Evolutionary conservation across 2,113 vertebrate species (phyloP), one percentile per base, ranked within the genome.

Genomic region (Emydura subglobosa): DNA sequence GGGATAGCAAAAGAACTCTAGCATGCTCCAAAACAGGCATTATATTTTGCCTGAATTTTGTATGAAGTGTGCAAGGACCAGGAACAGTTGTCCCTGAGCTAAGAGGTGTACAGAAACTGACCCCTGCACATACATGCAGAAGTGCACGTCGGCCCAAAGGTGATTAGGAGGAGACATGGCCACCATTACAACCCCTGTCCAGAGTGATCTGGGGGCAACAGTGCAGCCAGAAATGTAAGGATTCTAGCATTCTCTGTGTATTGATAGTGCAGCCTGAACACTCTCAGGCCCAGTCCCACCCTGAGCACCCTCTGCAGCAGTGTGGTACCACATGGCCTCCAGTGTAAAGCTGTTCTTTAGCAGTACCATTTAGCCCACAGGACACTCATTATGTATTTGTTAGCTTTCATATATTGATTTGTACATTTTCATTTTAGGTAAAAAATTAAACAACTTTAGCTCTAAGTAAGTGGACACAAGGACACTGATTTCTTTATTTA

Each of bases 271-370:
- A 10, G 27, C 25, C 86, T 59, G n/a, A 24, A 10, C 14, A 10
- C 3, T 2, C 12, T 47, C 57, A 34, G 16, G 10, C 27, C 57
- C 57, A 59, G 27, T 29, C 10, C 29, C 24, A 11, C 19, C 44
- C 39, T 27, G 10, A 2, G 16, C 17, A 19, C 19, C 4, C 25
- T 79, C 78, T 42, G 72, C n/a, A 72, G 50, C 0, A 2, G 24
- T 12, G n/a, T 13, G 4, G 31, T 25, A 88, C 57, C 57, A 79
- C 51, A 72, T 39, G 92, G n/a, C 82, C 57, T 54, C 53, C 6
- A 0, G 27, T 53, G 39, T 24, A 39, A 1, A 13, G 3, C 4
- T 80, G 42, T 21, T 10, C 4, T 89, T 61, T 16, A 50, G 44
- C 34, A 47, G 24, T 21, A 31, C 31, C 61, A 22, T 42, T 59